These are phyloP conservation scores for Leptinotarsa lineolata DNA, from an alignment of 1,140 invertebrate species.

Conservation along the genomic window DNA sequence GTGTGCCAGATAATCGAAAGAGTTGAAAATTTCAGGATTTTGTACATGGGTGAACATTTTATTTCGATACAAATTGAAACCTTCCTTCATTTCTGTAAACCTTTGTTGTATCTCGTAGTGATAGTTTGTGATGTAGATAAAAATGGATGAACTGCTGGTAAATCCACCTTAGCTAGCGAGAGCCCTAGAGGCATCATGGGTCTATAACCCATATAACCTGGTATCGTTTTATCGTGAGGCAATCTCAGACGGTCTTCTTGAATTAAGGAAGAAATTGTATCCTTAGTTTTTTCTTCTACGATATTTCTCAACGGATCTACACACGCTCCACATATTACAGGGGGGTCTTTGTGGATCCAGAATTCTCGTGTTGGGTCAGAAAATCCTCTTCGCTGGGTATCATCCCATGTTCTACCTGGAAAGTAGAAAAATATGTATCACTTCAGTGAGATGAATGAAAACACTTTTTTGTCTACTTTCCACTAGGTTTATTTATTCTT, in stretches of 20 bases:
- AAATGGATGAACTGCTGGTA: conserved; percentile 44
- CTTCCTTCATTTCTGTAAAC: conserved; percentile 15
- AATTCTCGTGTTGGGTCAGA: conserved; percentile 55
- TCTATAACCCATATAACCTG: conserved; percentile 48
- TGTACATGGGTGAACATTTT: too few species aligned
- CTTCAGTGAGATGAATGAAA: too few species aligned
- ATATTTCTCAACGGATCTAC: conserved; percentile 40
- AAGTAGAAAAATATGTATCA: background rate
- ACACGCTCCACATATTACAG: conserved; percentile 44
- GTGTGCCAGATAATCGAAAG: too few species aligned
- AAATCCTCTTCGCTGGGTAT: conserved; percentile 51
- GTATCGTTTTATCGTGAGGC: conserved; percentile 46
- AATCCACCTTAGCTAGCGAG: conserved; percentile 41
- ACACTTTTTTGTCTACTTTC: too few species aligned
- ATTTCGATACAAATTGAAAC: background rate
- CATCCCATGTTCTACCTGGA: conserved; percentile 54
- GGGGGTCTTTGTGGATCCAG: conserved; percentile 49
- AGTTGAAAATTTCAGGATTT: too few species aligned
- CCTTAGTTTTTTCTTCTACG: conserved; percentile 43
- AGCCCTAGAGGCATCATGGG: conserved; percentile 41
- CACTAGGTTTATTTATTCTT: too few species aligned
- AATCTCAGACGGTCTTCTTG: conserved; percentile 46
- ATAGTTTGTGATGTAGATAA: conserved; percentile 42
- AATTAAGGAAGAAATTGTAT: conserved; percentile 48
- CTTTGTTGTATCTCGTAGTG: conserved; percentile 35